Percentiles rank a stretch among this genome's conserved stretches.
phyloP scores from a whole-genome alignment of 2,888 invertebrate genomes.

The Neoaliturus tenellus region DNA sequence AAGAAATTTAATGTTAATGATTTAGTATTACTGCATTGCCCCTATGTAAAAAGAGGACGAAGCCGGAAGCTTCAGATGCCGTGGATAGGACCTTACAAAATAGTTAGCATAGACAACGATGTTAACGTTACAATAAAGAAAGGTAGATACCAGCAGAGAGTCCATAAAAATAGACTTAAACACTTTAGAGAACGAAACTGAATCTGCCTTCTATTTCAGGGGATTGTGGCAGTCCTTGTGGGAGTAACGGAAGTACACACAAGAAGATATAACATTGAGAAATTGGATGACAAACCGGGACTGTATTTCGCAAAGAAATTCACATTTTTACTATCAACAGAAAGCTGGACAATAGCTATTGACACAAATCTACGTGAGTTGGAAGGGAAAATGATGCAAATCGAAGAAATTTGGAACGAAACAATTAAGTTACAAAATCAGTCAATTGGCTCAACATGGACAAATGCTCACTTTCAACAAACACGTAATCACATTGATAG shows the following conservation, averaged over 20 bases:
- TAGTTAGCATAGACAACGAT: background rate
- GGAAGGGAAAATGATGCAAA: background rate
- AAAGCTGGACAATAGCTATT: conserved; percentile 17
- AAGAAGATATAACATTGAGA: background rate
- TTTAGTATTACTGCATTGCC: background rate
- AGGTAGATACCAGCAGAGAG: background rate
- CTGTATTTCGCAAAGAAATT: conserved; percentile 26
- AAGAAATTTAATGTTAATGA: conserved; percentile 1
- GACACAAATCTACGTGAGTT: background rate
- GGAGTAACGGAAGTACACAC: background rate
- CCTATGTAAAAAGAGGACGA: background rate
- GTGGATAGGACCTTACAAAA: conserved; percentile 6
- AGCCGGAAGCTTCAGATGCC: conserved; percentile 17
- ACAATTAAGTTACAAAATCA: background rate
- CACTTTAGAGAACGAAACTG: conserved; percentile 18
- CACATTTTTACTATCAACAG: background rate
- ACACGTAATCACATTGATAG: background rate
- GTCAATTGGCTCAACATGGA: background rate
- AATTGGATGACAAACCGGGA: conserved; percentile 7
- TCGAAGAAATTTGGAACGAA: conserved; percentile 58
- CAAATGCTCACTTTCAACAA: background rate
- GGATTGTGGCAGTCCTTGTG: background rate
- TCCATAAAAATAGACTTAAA: conserved; percentile 33
- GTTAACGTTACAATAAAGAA: conserved; percentile 24
- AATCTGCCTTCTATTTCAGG: background rate